A percentile compares a stretch with the other conserved stretches of the same genome.
These are phyloP conservation scores for Synergus itoensis DNA, from an alignment of 2,888 invertebrate species.

Conservation along the genomic window DNA sequence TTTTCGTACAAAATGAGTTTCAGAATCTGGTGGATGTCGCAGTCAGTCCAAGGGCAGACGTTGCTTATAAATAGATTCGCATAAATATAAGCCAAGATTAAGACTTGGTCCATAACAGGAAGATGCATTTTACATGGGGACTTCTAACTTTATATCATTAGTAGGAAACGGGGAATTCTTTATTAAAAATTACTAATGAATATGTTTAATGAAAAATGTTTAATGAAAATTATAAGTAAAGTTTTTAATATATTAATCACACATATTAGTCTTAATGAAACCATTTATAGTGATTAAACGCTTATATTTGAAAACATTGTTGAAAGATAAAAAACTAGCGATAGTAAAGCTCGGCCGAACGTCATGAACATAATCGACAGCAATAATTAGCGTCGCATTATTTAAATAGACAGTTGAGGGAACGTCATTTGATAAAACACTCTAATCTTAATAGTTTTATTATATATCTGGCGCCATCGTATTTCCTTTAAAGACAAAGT, in stretches of 20 bases:
- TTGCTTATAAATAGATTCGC: constrained; percentile 32
- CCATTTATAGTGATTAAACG: no score
- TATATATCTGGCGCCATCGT: neutral
- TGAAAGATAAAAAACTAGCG: neutral
- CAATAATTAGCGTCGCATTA: neutral
- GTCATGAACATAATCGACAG: neutral
- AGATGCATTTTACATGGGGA: neutral
- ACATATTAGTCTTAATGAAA: no score
- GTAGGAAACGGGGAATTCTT: neutral
- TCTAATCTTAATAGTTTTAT: constrained; percentile 2
- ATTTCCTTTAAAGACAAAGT: neutral
- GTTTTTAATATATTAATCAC: neutral
- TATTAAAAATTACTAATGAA: neutral
- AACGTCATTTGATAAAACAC: neutral
- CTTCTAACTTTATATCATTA: neutral
- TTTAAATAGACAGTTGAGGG: neutral
- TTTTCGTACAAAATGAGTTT: constrained; percentile 12
- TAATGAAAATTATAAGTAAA: neutral
- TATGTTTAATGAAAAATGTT: no score
- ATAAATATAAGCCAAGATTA: constrained; percentile 38
- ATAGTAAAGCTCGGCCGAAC: neutral
- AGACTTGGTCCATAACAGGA: neutral
- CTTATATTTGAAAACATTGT: neutral
- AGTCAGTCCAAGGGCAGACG: constrained; percentile 36
- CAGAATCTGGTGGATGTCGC: constrained; percentile 23